Percentiles rank a stretch among this genome's conserved stretches.
Conservation (phyloP, 1,140 invertebrate genomes). For the Neuroterus valhalla region DNA sequence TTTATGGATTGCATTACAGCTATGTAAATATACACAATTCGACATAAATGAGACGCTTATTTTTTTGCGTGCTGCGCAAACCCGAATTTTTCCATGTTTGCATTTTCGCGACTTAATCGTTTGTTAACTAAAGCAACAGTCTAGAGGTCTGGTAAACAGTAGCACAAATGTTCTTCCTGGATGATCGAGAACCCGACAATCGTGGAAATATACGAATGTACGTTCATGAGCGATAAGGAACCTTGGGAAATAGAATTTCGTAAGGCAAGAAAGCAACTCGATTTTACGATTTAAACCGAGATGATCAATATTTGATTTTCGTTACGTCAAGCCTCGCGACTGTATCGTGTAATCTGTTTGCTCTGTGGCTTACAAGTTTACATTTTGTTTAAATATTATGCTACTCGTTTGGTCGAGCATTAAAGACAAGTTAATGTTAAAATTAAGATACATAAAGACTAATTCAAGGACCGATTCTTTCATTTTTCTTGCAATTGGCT, state of each 20-base stretch:
- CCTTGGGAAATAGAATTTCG: neutral
- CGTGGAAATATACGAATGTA: too few relatives aligned
- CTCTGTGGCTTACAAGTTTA: slow-evolving; percentile 1
- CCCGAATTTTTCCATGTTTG: neutral
- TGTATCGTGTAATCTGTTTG: neutral
- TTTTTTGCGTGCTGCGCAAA: too few relatives aligned
- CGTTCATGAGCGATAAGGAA: neutral
- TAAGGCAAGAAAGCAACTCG: neutral
- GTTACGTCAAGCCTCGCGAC: neutral
- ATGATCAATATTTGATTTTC: slow-evolving; percentile 10
- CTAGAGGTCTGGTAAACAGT: neutral
- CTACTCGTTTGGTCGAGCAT: neutral
- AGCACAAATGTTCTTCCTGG: neutral
- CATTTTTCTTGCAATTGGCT: neutral
- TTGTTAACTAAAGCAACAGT: neutral
- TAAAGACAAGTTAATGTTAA: neutral
- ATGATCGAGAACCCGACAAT: too few relatives aligned
- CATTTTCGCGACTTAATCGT: neutral
- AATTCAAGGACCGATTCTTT: too few relatives aligned
- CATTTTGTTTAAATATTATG: slow-evolving; percentile 15
- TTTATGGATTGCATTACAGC: neutral
- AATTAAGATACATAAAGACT: neutral
- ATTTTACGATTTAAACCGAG: neutral
- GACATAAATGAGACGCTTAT: too few relatives aligned
- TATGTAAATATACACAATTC: too few relatives aligned